Base-by-base conservation (phyloP, 2,113 vertebrate genomes). In the Propithecus coquereli region DNA sequence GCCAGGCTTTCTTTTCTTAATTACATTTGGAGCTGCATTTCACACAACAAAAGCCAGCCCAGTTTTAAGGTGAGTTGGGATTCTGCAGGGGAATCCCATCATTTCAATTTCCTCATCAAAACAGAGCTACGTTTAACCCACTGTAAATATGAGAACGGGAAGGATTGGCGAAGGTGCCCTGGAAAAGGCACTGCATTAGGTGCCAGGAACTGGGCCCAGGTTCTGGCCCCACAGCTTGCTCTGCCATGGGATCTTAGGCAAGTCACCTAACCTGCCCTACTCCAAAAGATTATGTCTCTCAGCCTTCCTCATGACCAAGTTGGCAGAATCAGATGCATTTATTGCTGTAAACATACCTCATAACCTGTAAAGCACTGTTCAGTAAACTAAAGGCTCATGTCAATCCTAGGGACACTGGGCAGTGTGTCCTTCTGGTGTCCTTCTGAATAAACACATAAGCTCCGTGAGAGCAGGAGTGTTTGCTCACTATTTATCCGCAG, bases 1-100 rank as follows among this genome's bases (percentile, higher is more conserved):
- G 45, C 68, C 11, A 2, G 45, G 9, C 47, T 94, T 95, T 93
- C 89, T 95, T 87, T 82, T 82, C 91, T 96, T 93, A 95, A 95
- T 90, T 95, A 93, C 0, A 0, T 71, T 79, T 82, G 32, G 43
- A 90, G 74, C 57, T 66, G 6, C 45, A 71, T 61, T 96, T 95
- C 83, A 83, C 90, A 89, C 79, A 91, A 91, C 50, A 81, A 65
- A 90, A 93, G n/a, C 66, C 76, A 96, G 34, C 20, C 82, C n/a
- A 37, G 63, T 73, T 90, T 95, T 79, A 45, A 91, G 80, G 37
- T 89, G 91, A 71, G 27, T 65, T 86, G 54, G 5, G 34, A 70
- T 93, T 70, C 81, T 81, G 3, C 14, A 23, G 30, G 40, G 4
- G 65, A 70, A 87, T 43, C 43, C 63, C 16, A 65, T 65, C 63